These are phyloP conservation scores for Myotis vivesi DNA, from an alignment of 2,797 vertebrate species.

Conservation along the genomic window DNA sequence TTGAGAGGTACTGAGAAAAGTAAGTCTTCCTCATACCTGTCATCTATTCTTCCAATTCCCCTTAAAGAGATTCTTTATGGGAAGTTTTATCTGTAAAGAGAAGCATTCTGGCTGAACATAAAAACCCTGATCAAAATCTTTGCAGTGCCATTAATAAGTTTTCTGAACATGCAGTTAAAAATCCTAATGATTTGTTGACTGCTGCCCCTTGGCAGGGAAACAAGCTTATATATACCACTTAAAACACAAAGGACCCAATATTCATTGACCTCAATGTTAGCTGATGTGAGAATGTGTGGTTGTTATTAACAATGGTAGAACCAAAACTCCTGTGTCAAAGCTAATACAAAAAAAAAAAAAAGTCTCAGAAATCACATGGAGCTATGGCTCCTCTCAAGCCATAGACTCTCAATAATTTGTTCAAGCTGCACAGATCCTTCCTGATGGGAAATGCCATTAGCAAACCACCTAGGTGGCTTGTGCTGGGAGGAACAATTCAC, in stretches of 20 bases:
- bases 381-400: not conserved
- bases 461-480: not conserved
- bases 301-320: not conserved
- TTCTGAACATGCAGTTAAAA: not conserved
- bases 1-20: conserved; percentile 32
- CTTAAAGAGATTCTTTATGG: not conserved
- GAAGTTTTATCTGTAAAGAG: conserved; percentile 17
- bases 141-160: not conserved
- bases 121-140: conserved; percentile 2
- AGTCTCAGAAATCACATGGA: not conserved
- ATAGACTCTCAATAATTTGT: not conserved
- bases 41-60: not conserved
- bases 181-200: not conserved
- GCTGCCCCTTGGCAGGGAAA: not conserved
- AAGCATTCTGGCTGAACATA: not conserved
- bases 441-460: not conserved
- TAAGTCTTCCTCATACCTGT: not conserved
- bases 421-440: not conserved
- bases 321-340: not conserved
- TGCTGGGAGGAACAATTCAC: not conserved
- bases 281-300: not conserved
- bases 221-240: not conserved
- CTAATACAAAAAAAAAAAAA: not conserved
- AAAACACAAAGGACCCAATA: not conserved
- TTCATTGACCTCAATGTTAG: not conserved